Base-by-base conservation (phyloP, 2,113 vertebrate genomes). In the Clarias magur region DNA sequence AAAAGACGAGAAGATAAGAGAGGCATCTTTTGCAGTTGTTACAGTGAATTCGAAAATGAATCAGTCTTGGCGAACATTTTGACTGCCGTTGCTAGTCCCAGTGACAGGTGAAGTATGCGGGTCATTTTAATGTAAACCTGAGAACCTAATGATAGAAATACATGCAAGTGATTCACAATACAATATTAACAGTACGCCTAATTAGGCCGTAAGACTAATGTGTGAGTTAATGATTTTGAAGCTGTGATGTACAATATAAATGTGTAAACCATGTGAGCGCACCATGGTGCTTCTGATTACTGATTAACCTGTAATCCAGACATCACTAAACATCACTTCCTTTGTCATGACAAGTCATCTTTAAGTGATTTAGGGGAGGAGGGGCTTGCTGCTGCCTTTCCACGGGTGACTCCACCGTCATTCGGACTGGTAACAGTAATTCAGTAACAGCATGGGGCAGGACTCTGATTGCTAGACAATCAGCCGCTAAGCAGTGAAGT, bases 351-450 rank as follows among this genome's bases (percentile, higher is more conserved):
- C 85, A 73, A 82, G 79, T 42, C 67, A 27, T 34, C 48, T 67
- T 54, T 23, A 57, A 60, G 23, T 17, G 19, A 78, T 84, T 60
- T 62, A 16, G 65, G 48, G 84, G 88, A 67, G 84, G 88, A 72
- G 85, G 88, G 59, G 78, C 79, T 86, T 85, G 59, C 25, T 53
- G 65, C 62, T 53, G 30, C 5, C 25, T 57, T 75, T 60, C 65
- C 75, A 80, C 4, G 67, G 60, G 25, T 27, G 82, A 87, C 85
- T 85, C 85, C 87, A 53, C 82, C 79, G 57, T 82, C 78, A 56
- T 90, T 88, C 82, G 72, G 48, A 80, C 76, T 70, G 82, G 82
- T 88, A 88, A 90, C 87, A 88, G 87, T 90, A 90, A 90, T 90
- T 90, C 68, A 87, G 65, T 87, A 90, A 88, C 89, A 90, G 89